Conservation (phyloP, 2,797 vertebrate species). For the Micromesistius poutassou region DNA sequence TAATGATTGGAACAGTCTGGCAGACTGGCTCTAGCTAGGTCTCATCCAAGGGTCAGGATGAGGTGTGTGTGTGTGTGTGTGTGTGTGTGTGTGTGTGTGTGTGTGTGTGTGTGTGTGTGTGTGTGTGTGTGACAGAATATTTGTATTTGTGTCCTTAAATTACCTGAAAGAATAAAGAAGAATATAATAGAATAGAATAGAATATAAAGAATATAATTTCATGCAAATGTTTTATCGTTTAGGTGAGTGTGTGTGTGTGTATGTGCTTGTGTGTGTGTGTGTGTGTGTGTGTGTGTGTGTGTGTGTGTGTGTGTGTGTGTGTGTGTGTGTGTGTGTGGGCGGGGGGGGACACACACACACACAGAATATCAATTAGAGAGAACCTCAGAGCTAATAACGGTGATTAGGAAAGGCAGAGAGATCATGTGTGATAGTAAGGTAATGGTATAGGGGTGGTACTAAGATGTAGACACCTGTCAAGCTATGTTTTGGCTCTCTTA, state of each 20-base stretch:
- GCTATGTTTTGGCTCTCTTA: not conserved
- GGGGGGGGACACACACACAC: too few relatives aligned
- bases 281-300: conserved; percentile 2
- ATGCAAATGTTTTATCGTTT: conserved; percentile 30
- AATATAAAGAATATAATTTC: conserved; percentile 22
- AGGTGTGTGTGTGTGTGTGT: conserved; percentile 27
- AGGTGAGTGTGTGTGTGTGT: conserved; percentile 9
- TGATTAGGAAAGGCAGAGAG: conserved; percentile 11
- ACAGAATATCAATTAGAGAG: conserved; percentile 31
- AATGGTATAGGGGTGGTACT: not conserved
- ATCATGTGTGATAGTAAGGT: conserved; percentile 4
- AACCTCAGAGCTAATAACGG: conserved; percentile 10
- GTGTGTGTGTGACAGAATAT: conserved; percentile 18
- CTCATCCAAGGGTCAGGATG: conserved; percentile 42
- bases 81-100: conserved; percentile 8
- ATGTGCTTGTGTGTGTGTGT: conserved; percentile 2
- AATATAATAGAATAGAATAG: too few relatives aligned
- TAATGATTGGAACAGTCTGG: conserved; percentile 50
- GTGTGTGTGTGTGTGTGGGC: conserved; percentile 3
- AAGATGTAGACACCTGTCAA: not conserved
- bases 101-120: conserved; percentile 8
- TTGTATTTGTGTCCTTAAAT: conserved; percentile 34
- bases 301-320: not conserved
- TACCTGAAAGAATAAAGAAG: conserved; percentile 36
- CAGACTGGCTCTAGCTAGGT: conserved; percentile 39